Evolutionary conservation across 1,140 invertebrate species (phyloP), one percentile per base, ranked within the genome.

Genomic region (Choristoneura fumiferana): DNA sequence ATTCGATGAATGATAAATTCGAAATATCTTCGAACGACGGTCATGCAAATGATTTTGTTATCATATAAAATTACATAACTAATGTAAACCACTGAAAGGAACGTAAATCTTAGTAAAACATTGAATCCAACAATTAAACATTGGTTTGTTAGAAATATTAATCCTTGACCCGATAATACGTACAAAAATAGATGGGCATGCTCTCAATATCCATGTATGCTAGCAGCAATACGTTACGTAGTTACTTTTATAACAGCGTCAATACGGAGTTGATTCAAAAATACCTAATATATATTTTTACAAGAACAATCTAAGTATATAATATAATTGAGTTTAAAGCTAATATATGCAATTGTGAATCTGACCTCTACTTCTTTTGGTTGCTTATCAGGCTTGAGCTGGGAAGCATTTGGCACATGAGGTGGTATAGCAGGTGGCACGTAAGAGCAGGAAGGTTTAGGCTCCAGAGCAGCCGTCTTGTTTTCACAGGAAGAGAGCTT

Each of bases 351-450:
- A 58, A 58, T 57, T 66, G 38, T 69, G 62, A 54, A 74, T 53
- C 83, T 88, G 79, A 88, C 85, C 85, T 88, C 85, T 57, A 88
- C 83, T 85, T 88, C 85, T 77, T 84, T 85, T 4, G 79, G 70
- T 63, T 76, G 76, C 63, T 76, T 76, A 39, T 81, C 71, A 38
- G 80, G 79, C 71, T 81, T 86, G 57, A 82, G 72, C 57, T 82
- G 80, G 29, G 74, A 57, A 13, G 54, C 55, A 10, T 39, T 8
- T 10, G 34, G 8, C 15, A 13, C 17, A 34, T 60, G 67, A n/a
- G 56, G 43, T 52, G 77, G 52, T 13, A 54, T 15, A 53, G 70
- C 65, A 35, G 70, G 57, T 33, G 69, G 64, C 33, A 54, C 71
- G 65, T 71, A 84, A 10, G 83, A 85, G 57, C 83, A 86, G 38